These are phyloP conservation scores for Bursaphelenchus okinawaensis DNA, from an alignment of 2,888 invertebrate species.

Conservation along the genomic window DNA sequence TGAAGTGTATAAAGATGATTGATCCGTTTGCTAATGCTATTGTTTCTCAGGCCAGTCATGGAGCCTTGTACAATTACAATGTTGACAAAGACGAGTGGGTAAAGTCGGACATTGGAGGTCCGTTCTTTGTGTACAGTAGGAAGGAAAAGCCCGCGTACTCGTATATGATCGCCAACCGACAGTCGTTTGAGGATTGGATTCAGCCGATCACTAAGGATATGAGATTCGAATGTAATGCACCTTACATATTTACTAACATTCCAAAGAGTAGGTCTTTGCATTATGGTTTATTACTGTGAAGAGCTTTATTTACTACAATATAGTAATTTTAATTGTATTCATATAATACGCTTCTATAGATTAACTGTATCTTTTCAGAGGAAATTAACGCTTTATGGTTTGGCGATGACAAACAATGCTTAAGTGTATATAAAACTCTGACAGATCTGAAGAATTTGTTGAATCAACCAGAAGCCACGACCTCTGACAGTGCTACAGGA, in stretches of 20 bases:
- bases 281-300: not conserved
- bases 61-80: constrained; percentile 42
- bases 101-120: constrained; percentile 44
- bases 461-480: not conserved
- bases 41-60: constrained; percentile 36
- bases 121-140: constrained; percentile 49
- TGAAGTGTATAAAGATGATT: constrained; percentile 39
- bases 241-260: constrained; percentile 44
- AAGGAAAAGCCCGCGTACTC: constrained; percentile 36
- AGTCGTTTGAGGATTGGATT: constrained; percentile 41
- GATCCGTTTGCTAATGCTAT: constrained; percentile 43
- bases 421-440: constrained; percentile 23
- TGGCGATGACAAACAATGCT: constrained; percentile 28
- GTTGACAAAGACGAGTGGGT: constrained; percentile 35
- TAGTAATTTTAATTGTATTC: not conserved
- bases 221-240: constrained; percentile 31
- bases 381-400: constrained; percentile 45
- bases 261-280: constrained; percentile 28
- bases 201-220: constrained; percentile 36
- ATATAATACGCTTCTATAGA: no score
- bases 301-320: not conserved
- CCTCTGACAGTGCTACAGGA: not conserved
- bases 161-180: constrained; percentile 50
- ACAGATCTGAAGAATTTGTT: constrained; percentile 17
- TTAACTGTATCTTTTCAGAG: constrained; percentile 25